A percentile compares a stretch with the other conserved stretches of the same genome.
Evolutionary conservation across 64 coral and sea anemone genomes (phyloP).

Genomic region (Stichodactyla helianthus): DNA sequence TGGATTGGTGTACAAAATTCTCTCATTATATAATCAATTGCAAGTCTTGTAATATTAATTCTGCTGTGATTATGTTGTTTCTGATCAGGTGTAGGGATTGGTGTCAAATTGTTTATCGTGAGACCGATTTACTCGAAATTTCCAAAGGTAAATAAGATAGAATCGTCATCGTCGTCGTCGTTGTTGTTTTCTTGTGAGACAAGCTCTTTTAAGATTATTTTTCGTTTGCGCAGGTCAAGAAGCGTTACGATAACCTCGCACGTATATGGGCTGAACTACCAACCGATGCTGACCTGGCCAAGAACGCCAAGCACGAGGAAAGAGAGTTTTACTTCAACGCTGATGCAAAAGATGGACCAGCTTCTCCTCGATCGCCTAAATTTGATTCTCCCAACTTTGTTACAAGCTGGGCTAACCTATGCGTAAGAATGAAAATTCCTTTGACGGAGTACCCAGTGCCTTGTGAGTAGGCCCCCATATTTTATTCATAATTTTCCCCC

Average conservation of each 20-base stretch:
- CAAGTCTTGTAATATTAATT: background rate
- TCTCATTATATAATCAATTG: no score
- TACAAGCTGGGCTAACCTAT: constrained; percentile 6
- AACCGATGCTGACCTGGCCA: constrained; percentile 54
- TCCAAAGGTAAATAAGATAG: constrained; percentile 66
- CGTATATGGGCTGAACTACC: constrained; percentile 73
- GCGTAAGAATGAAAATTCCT: constrained; percentile 48
- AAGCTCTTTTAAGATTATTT: background rate
- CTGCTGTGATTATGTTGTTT: no score
- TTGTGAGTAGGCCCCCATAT: background rate
- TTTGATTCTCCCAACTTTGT: background rate
- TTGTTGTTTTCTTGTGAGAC: background rate
- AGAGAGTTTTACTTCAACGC: background rate
- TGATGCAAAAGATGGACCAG: background rate
- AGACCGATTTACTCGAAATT: constrained; percentile 69
- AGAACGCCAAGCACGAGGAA: background rate
- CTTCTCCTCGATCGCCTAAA: background rate
- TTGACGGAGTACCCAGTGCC: constrained; percentile 24
- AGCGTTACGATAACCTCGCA: constrained; percentile 59
- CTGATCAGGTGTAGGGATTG: constrained; percentile 38
- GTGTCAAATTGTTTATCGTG: constrained; percentile 73
- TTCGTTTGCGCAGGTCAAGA: constrained; percentile 56
- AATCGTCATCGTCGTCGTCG: background rate
- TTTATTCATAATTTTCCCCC: background rate
- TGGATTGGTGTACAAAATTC: no score